Percentiles rank a stretch among this genome's conserved stretches.
These are phyloP conservation scores for Acrobasis consociella DNA, from an alignment of 2,888 invertebrate species.

Conservation along the genomic window DNA sequence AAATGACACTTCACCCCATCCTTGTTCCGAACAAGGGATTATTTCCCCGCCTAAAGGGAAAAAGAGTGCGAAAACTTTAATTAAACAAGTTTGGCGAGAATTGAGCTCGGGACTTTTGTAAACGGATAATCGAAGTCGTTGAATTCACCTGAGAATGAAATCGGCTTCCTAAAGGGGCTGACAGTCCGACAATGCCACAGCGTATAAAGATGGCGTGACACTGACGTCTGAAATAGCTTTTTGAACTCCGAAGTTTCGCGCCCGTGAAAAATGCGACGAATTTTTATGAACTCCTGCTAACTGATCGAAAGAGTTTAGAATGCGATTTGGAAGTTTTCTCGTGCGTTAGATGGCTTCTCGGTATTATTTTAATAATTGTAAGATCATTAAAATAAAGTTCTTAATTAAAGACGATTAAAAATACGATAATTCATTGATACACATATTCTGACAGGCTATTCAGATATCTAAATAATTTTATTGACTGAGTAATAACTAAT, in stretches of 20 bases:
- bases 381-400: no score
- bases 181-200: conserved; percentile 46
- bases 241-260: conserved; percentile 29
- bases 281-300: conserved; percentile 52
- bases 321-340: conserved; percentile 7
- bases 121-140: conserved; percentile 78
- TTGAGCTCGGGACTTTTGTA: conserved; percentile 76
- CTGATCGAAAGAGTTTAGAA: conserved; percentile 32
- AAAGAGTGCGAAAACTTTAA: conserved; percentile 82
- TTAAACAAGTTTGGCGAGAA: conserved; percentile 81
- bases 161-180: conserved; percentile 46
- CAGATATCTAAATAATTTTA: no score
- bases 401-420: no score
- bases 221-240: conserved; percentile 46
- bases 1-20: conserved; percentile 29
- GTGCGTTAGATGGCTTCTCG: conserved; percentile 6
- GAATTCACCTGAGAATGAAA: conserved; percentile 72
- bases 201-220: conserved; percentile 40
- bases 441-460: no score
- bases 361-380: no score
- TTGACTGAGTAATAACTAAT: no score
- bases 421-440: no score
- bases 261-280: conserved; percentile 45
- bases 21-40: conserved; percentile 67
- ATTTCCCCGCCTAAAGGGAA: conserved; percentile 78